Percentiles rank a stretch among this genome's conserved stretches.
Evolutionary conservation across 2,888 invertebrate species (phyloP).

Genomic region (Lathronympha strigana): DNA sequence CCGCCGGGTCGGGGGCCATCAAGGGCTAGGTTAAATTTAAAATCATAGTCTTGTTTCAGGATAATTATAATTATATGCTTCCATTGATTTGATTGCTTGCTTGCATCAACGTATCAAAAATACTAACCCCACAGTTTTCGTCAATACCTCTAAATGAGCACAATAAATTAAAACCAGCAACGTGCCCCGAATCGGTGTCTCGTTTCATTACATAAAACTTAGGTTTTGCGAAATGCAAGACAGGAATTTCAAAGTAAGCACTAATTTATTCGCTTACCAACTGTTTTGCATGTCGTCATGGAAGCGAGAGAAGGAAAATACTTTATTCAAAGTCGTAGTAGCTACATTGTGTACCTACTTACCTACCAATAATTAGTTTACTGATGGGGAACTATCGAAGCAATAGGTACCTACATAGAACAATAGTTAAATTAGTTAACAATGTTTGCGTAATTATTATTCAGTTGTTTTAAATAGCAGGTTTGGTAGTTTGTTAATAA

Average conservation of each 20-base stretch:
- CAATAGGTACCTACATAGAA: constrained; percentile 7
- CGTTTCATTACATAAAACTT: constrained; percentile 26
- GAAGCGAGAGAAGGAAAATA: constrained; percentile 20
- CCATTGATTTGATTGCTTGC: too few species aligned
- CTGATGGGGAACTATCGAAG: constrained; percentile 20
- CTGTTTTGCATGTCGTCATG: constrained; percentile 36
- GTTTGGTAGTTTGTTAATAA: too few species aligned
- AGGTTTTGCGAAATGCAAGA: constrained; percentile 25
- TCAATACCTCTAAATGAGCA: constrained; percentile 7
- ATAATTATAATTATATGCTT: too few species aligned
- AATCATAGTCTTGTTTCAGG: too few species aligned
- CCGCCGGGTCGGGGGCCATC: too few species aligned
- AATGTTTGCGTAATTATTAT: background rate
- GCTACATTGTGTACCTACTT: constrained; percentile 6
- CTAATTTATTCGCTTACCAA: constrained; percentile 16
- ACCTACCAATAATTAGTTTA: constrained; percentile 13
- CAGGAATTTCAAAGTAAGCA: constrained; percentile 23
- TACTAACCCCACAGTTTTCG: constrained; percentile 11
- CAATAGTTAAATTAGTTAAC: constrained; percentile 6
- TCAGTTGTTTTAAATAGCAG: too few species aligned
- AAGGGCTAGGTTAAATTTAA: too few species aligned
- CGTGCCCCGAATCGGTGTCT: constrained; percentile 50
- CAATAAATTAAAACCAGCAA: constrained; percentile 14
- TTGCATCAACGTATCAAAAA: too few species aligned
- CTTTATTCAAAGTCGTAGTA: constrained; percentile 14